Evolutionary conservation across 2,888 invertebrate genomes (phyloP), one percentile per base, ranked within the genome.

Genomic region (Agonum fuliginosum): DNA sequence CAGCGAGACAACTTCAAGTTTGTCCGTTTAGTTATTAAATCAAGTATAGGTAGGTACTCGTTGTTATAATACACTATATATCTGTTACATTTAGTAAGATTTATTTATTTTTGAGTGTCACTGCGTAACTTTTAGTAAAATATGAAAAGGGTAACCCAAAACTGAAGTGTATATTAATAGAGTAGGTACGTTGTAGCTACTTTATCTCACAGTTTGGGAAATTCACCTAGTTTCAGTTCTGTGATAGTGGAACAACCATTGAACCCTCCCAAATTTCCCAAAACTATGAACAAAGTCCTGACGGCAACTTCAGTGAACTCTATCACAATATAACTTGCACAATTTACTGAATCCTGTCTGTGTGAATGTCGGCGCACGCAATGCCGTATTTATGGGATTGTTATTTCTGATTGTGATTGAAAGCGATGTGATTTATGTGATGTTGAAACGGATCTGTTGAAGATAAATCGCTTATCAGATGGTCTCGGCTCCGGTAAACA

Each of bases 371-470:
- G 58, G 4, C 30, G 27, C 72, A 72, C 72, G 72, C 72, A 72
- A 72, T 72, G 37, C 34, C 54, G 51, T 72, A 72, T 72, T 72
- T 72, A 72, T 72, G 72, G 72, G 54, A 72, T 72, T 72, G 72
- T 72, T 72, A 72, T 72, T 72, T 72, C 51, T 72, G 67, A 67
- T 67, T 67, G 67, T 67, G 72, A 72, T 72, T 72, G 72, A 72
- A 72, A 72, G 72, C 72, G 72, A 72, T 72, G 51, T 72, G 72
- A 72, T 72, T 72, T 72, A 72, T 72, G 72, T 72, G 72, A 72
- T 72, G 72, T 72, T 72, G 72, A 72, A 72, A 54, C 72, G 72
- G 54, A 54, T 30, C 34, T 20, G 54, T 54, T 72, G 72, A 72
- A 72, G 72, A 72, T 72, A 72, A 72, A 72, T 72, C 72, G 72